phyloP scores from a whole-genome alignment of 2,113 vertebrate species.

The Clarias magur region DNA sequence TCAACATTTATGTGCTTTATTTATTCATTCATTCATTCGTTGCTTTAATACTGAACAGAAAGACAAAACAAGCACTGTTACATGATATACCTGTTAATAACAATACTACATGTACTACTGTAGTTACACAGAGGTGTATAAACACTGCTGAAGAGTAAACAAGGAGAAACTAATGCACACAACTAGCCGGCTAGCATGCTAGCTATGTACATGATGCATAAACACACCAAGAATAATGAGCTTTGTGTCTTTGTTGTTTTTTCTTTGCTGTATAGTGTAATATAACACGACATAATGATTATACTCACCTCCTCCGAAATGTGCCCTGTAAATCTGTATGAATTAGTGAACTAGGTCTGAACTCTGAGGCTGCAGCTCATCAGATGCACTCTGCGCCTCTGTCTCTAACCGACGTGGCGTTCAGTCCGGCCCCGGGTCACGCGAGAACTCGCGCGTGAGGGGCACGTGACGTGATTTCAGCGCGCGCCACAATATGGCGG shows the following conservation, averaged over 20 bases:
- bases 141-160: not conserved
- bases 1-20: not conserved
- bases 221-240: not conserved
- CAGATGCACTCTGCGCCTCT: conserved; percentile 24
- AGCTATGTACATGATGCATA: not conserved
- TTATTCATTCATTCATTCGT: not conserved
- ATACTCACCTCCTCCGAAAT: not conserved
- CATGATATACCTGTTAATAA: not conserved
- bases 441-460: not conserved
- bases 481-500: not conserved
- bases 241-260: not conserved
- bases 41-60: not conserved
- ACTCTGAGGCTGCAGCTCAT: not conserved
- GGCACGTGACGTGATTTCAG: not conserved
- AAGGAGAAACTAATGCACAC: not conserved
- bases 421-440: conserved; percentile 16
- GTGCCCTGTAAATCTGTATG: not conserved
- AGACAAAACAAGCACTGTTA: not conserved
- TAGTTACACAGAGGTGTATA: not conserved
- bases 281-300: not conserved
- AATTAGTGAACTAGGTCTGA: not conserved
- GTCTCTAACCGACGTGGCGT: conserved; percentile 51
- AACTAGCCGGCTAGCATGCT: not conserved
- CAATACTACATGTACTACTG: not conserved
- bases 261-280: not conserved